Evolutionary conservation across 2,888 invertebrate genomes (phyloP).

Genomic region (Pristionchus maxplancki): DNA sequence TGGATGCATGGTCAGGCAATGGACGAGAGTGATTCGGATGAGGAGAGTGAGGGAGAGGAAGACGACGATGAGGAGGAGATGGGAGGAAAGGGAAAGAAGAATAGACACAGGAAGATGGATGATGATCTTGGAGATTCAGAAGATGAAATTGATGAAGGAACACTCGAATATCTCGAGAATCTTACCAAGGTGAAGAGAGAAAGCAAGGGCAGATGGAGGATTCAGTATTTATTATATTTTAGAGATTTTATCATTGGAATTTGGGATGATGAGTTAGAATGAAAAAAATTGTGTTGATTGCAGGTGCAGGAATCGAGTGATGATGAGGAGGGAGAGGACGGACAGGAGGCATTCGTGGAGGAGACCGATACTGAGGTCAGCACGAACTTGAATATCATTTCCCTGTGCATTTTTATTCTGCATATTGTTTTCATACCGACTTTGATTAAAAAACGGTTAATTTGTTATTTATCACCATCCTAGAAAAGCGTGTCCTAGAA

Average conservation of each 20-base stretch:
- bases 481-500: too few relatives aligned
- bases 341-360: slow-evolving; percentile 29
- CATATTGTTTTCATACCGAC: too few relatives aligned
- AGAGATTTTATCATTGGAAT: too few relatives aligned
- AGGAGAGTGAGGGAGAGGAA: slow-evolving; percentile 38
- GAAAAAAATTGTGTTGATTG: too few relatives aligned
- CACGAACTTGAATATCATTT: too few relatives aligned
- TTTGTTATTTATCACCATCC: too few relatives aligned
- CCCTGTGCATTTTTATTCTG: too few relatives aligned
- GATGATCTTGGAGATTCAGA: slow-evolving; percentile 51
- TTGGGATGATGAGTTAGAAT: too few relatives aligned
- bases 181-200: slow-evolving; percentile 18
- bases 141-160: slow-evolving; percentile 53
- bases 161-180: slow-evolving; percentile 50
- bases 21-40: slow-evolving; percentile 43
- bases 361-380: slow-evolving; percentile 52
- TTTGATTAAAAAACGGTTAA: too few relatives aligned
- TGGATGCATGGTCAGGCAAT: neutral
- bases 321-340: slow-evolving; percentile 46
- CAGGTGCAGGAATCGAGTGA: slow-evolving; percentile 42
- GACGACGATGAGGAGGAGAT: slow-evolving; percentile 27
- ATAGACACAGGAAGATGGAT: slow-evolving; percentile 49
- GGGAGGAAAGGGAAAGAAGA: slow-evolving; percentile 49
- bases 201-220: too few relatives aligned
- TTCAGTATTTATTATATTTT: too few relatives aligned